These are phyloP conservation scores for Heterotis niloticus DNA, from an alignment of 2,113 vertebrate genomes.

Conservation along the genomic window DNA sequence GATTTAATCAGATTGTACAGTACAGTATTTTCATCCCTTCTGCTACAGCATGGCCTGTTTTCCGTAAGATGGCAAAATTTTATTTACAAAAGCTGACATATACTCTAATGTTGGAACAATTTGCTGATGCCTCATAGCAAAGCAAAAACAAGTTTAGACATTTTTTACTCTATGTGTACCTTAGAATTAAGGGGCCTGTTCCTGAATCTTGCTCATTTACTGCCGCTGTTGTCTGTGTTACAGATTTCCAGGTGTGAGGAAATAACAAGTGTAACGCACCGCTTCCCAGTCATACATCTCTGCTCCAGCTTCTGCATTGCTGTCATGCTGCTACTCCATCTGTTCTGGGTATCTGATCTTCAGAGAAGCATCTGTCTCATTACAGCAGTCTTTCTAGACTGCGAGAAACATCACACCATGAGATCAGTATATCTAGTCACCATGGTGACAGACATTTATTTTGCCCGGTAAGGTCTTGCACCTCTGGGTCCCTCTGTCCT, in stretches of 20 bases:
- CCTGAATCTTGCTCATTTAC: background rate
- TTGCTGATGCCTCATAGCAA: too few relatives aligned
- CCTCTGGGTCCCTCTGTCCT: background rate
- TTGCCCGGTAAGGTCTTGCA: background rate
- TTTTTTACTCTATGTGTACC: too few relatives aligned
- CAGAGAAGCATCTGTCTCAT: conserved; percentile 9
- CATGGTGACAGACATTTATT: background rate
- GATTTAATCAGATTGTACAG: too few relatives aligned
- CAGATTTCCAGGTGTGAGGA: background rate
- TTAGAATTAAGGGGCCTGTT: background rate
- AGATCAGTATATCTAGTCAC: background rate
- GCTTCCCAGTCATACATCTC: background rate
- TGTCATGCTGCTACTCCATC: background rate
- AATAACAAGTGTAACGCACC: background rate
- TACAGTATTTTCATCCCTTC: too few relatives aligned
- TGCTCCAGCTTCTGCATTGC: background rate
- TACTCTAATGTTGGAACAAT: too few relatives aligned
- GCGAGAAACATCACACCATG: background rate
- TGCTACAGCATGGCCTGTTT: too few relatives aligned
- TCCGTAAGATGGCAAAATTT: too few relatives aligned
- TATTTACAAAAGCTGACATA: too few relatives aligned
- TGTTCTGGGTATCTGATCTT: background rate
- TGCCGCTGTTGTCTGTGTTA: background rate
- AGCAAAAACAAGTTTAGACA: too few relatives aligned
- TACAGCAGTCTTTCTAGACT: background rate